Evolutionary conservation across 1,140 invertebrate species (phyloP), one percentile per base, ranked within the genome.

Genomic region (Calliopsis andreniformis): DNA sequence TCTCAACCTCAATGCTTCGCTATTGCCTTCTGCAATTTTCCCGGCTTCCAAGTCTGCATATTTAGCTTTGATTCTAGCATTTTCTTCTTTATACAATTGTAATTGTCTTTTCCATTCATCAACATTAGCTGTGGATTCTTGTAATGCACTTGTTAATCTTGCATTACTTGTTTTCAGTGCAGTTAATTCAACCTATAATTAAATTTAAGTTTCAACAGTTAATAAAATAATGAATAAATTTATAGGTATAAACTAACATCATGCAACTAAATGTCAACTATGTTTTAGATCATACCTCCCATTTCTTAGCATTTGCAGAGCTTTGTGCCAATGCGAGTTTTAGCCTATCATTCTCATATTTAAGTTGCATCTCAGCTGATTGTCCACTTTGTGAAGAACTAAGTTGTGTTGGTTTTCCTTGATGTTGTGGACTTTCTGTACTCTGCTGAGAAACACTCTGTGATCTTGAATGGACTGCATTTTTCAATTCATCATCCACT

Each of bases 41-140:
- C 95, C 94, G 81, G 95, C 94, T 89, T 96, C 96, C 45, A 95
- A 89, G 87, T 96, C 96, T 10, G 95, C 92, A 76, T 96, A 94
- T 86, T 94, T 95, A 56, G 94, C 95, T 92, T 98, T 98, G 80
- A 99, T 95, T 75, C 97, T 94, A 64, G 96, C 95, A 92, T 98
- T 98, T 91, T 99, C 98, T 87, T 99, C 98, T 92, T 99, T 98
- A 87, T 99, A 98, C 45, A 96, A 96, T 82, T 98, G 98, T 69
- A 99, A 93, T 89, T 99, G 98, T 82, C 97, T 94, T 93, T 99
- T 99, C 98, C 98, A 99, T 90, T 99, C 98, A 87, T 99, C 98
- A 8, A 99, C 98, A 92, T 99, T 99, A 49, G 98, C 97, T 32
- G 98, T 99, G 80, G 97, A 98, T 92, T 99, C 98, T 92, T 99